Evolutionary conservation across 2,113 vertebrate species (phyloP).

Genomic region (Dromaius novaehollandiae): DNA sequence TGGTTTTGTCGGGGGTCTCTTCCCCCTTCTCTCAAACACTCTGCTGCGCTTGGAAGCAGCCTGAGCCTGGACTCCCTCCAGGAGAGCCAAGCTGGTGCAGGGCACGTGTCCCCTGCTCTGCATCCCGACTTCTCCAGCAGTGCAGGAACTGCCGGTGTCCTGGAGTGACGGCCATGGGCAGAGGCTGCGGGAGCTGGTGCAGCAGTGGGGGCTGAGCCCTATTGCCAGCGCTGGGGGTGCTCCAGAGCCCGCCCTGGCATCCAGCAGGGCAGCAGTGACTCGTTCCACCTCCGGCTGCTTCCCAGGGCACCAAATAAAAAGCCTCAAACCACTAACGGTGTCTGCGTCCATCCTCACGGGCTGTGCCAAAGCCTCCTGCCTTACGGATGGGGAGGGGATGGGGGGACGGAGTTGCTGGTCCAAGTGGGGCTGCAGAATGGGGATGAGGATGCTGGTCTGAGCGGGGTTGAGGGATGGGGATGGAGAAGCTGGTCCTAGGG

Average conservation of each 20-base stretch:
- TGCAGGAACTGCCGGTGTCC: not conserved
- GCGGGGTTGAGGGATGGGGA: not conserved
- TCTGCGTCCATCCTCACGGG: rapidly evolving
- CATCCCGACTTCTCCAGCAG: not conserved
- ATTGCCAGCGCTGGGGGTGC: rapidly evolving
- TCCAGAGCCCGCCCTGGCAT: not conserved
- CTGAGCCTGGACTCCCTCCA: not conserved
- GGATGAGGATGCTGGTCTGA: not conserved
- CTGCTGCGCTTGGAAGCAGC: not conserved
- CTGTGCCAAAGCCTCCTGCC: not conserved
- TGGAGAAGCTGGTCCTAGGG: no score
- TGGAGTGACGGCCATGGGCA: not conserved
- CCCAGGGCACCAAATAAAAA: not conserved
- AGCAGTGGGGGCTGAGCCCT: not conserved
- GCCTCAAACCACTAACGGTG: not conserved
- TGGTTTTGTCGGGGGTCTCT: not conserved
- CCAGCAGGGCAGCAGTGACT: not conserved
- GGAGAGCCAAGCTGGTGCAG: not conserved
- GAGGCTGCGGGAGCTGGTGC: not conserved
- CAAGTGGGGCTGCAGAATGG: not conserved
- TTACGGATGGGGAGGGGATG: not conserved
- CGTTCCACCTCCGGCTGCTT: not conserved
- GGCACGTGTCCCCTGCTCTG: not conserved
- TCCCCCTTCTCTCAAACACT: not conserved
- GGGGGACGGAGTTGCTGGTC: no score